Evolutionary conservation across 2,113 vertebrate species (phyloP), one percentile per base, ranked within the genome.

Genomic region (Pterocles orientalis): DNA sequence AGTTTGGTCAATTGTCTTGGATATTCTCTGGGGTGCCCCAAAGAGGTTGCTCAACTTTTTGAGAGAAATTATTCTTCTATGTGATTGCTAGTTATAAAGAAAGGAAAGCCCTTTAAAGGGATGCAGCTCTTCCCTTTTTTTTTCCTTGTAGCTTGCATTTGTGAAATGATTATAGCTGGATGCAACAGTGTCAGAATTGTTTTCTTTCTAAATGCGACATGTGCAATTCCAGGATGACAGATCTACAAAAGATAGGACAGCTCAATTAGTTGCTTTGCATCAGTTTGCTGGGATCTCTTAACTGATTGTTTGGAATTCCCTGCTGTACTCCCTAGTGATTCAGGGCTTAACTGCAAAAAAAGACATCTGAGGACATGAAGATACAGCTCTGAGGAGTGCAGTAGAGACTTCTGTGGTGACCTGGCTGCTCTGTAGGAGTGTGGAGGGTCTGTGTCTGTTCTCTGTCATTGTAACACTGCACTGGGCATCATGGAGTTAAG

Each of bases 241-340:
- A 73, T 43, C 92, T 92, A 71, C 81, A 78, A 86, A 86, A 91
- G 80, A 90, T 66, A 60, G 24, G 18, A 90, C 2, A 20, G 73
- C 80, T 95, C 92, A 94, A 77, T 92, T 93, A 96, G 92, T 91
- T 7, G 31, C 83, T 95, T 82, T 76, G 81, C 81, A 87, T 82
- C 86, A 82, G 54, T 87, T 96, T 92, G 72, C 65, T 13, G 64
- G 54, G 73, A 69, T 82, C 94, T 87, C 77, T 85, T 86, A 82
- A 61, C 77, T 64, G 65, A 71, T 64, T 78, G 57, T 53, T 94
- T 87, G 78, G 81, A 94, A 82, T 94, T 94, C 86, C 86, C 50
- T 4, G 1, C 64, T 73, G 77, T 57, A 72, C 51, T 91, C 71
- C 34, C 43, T 45, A 41, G 83, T 65, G 84, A 72, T 91, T 92